Evolutionary conservation across 2,113 vertebrate genomes (phyloP).

Genomic region (Ranitomeya variabilis): DNA sequence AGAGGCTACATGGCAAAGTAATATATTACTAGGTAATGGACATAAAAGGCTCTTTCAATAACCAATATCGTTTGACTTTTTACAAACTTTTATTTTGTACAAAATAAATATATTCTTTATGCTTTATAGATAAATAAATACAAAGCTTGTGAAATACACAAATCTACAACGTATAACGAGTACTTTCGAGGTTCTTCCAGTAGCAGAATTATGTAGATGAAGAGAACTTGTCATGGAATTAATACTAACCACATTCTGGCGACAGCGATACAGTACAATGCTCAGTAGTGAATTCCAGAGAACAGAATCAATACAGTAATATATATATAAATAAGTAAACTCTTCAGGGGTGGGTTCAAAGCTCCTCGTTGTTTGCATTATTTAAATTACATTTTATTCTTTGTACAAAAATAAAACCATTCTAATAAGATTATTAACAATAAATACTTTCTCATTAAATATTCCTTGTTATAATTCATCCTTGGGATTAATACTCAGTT

Average conservation of each 20-base stretch:
- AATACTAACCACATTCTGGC: background rate
- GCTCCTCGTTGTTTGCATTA: constrained; percentile 60
- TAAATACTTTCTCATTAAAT: constrained; percentile 83
- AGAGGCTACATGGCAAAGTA: background rate
- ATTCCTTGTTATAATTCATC: constrained; percentile 85
- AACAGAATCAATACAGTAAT: constrained; percentile 29
- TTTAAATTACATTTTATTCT: constrained; percentile 76
- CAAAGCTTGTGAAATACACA: background rate
- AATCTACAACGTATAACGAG: background rate
- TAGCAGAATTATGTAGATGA: background rate
- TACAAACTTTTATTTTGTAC: constrained; percentile 9
- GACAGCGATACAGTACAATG: constrained; percentile 38
- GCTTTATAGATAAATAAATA: constrained; percentile 32
- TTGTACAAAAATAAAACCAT: constrained; percentile 95
- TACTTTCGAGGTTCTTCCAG: background rate
- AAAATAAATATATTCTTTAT: constrained; percentile 41
- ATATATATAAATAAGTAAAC: constrained; percentile 11
- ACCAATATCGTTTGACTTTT: background rate
- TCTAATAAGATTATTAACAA: constrained; percentile 85
- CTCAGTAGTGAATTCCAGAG: constrained; percentile 39
- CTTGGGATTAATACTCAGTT: constrained; percentile 86
- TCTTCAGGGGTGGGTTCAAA: constrained; percentile 24
- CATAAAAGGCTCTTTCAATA: constrained; percentile 2
- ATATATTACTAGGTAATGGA: constrained; percentile 1
- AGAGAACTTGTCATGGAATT: constrained; percentile 19